Evolutionary conservation across 2,113 vertebrate species (phyloP).

Genomic region (Colossoma macropomum): DNA sequence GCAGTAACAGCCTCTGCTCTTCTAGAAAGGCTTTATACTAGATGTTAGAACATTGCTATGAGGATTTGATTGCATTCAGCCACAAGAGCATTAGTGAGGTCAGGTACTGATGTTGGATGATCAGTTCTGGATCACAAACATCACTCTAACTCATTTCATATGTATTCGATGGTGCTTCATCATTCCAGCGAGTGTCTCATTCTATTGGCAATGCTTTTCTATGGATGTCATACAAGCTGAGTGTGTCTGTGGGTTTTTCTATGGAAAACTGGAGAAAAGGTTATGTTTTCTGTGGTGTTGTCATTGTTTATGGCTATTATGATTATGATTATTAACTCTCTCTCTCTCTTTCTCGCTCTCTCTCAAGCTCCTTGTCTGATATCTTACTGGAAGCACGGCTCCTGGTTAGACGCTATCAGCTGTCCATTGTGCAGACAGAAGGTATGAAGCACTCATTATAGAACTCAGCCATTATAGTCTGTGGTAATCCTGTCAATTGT

Average conservation of each 20-base stretch:
- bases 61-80: too few relatives aligned
- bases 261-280: not conserved
- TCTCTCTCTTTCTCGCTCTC: slow-evolving; percentile 24
- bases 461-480: not conserved
- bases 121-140: too few relatives aligned
- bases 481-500: not conserved
- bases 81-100: too few relatives aligned
- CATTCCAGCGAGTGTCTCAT: too few relatives aligned
- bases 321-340: not conserved
- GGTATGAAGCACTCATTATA: slow-evolving; percentile 63
- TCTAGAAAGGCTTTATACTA: too few relatives aligned
- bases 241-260: not conserved
- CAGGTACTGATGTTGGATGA: too few relatives aligned
- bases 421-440: slow-evolving; percentile 87
- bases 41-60: too few relatives aligned
- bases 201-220: too few relatives aligned
- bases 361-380: slow-evolving; percentile 82
- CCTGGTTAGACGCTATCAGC: slow-evolving; percentile 81
- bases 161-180: too few relatives aligned
- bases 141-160: too few relatives aligned
- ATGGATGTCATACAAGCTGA: too few relatives aligned
- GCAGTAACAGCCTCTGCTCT: too few relatives aligned
- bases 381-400: slow-evolving; percentile 83
- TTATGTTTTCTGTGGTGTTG: not conserved
- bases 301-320: not conserved